Evolutionary conservation across 2,113 vertebrate genomes (phyloP).

Genomic region (Aspiorhynchus laticeps): DNA sequence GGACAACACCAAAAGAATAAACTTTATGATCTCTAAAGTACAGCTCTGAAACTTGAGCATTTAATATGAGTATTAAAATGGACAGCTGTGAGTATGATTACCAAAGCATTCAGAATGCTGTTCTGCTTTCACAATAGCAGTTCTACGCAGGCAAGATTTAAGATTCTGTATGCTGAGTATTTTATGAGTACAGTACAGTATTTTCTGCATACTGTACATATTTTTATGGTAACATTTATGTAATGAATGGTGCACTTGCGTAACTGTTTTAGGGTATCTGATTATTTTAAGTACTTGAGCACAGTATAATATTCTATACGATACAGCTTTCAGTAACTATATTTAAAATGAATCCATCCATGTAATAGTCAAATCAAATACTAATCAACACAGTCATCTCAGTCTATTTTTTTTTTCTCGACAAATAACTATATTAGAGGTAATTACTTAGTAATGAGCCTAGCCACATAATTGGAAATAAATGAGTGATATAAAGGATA

Average conservation of each 20-base stretch:
- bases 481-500: constrained; percentile 47
- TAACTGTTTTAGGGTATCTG: not conserved
- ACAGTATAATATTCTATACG: not conserved
- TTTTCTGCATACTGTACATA: too few relatives aligned
- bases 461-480: constrained; percentile 47
- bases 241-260: not conserved
- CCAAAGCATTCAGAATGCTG: not conserved
- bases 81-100: not conserved
- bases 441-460: constrained; percentile 51
- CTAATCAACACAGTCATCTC: constrained; percentile 52
- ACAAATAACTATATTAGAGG: constrained; percentile 49
- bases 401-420: constrained; percentile 29
- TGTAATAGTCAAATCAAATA: constrained; percentile 36
- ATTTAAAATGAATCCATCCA: constrained; percentile 46
- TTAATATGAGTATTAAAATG: not conserved
- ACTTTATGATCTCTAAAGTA: too few relatives aligned
- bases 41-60: not conserved
- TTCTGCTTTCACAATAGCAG: not conserved
- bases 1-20: not conserved
- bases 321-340: not conserved
- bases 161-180: not conserved
- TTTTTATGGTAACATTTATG: not conserved
- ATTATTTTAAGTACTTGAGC: not conserved
- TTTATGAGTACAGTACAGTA: too few relatives aligned
- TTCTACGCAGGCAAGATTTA: not conserved